These are phyloP conservation scores for Ginglymostoma cirratum DNA, from an alignment of 2,113 vertebrate genomes.

Conservation along the genomic window DNA sequence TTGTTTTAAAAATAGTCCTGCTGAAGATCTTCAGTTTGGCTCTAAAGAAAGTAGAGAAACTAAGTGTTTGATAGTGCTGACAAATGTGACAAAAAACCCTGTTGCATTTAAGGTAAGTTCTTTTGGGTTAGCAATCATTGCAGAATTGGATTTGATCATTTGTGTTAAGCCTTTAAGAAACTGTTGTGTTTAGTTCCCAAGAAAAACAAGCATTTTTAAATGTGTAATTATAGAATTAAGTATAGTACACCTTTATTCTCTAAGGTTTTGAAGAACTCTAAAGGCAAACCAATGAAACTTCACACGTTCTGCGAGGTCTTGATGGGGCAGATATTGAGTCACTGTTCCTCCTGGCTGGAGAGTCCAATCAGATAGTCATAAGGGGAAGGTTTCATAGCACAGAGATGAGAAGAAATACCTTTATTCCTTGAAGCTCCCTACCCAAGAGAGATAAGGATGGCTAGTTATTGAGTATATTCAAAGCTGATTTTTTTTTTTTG, in stretches of 20 bases:
- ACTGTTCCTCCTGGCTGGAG: neutral
- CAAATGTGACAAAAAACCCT: constrained; percentile 86
- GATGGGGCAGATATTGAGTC: neutral
- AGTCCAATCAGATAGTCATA: neutral
- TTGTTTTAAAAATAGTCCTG: constrained; percentile 65
- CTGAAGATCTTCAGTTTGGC: constrained; percentile 90
- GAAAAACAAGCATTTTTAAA: neutral
- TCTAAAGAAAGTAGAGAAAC: constrained; percentile 79
- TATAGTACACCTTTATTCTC: neutral
- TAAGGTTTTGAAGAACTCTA: neutral
- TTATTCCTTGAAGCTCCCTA: neutral
- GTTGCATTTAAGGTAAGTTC: constrained; percentile 90
- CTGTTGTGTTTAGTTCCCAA: neutral
- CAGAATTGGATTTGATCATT: neutral
- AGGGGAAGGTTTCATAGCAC: neutral
- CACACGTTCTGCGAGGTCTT: neutral
- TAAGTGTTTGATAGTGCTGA: constrained; percentile 85
- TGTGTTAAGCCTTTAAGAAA: neutral
- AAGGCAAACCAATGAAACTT: neutral
- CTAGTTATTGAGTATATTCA: neutral
- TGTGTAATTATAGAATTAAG: neutral
- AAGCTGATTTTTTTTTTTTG: neutral
- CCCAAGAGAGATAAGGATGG: neutral
- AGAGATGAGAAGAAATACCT: neutral
- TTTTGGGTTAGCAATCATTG: constrained; percentile 26